These are phyloP conservation scores for Dolichoris vasculosae DNA, from an alignment of 1,140 invertebrate species.

Conservation along the genomic window DNA sequence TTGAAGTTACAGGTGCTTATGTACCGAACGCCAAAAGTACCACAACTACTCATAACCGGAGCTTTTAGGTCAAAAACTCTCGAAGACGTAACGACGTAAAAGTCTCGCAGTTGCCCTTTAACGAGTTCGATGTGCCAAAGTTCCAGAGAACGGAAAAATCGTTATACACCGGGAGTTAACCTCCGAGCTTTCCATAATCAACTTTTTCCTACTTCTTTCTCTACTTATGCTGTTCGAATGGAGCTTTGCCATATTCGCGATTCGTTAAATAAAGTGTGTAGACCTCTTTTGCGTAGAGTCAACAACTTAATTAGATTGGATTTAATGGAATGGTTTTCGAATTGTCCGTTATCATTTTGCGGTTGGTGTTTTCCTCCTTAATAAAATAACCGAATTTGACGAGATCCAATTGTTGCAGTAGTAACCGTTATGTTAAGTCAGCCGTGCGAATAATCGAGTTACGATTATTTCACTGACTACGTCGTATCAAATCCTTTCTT, in stretches of 20 bases:
- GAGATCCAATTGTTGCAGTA: not conserved
- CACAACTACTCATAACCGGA: not conserved
- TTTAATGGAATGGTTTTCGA: not conserved
- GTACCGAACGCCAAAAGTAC: not conserved
- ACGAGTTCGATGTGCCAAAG: slow-evolving; percentile 19
- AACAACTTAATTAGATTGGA: not conserved
- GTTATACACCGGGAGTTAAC: not conserved
- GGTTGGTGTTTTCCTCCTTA: not conserved
- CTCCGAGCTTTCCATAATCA: not conserved
- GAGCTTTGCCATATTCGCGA: not conserved
- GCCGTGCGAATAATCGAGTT: not conserved
- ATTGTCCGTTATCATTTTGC: not conserved
- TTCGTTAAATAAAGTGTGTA: not conserved
- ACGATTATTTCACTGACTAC: not conserved
- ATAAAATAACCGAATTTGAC: not conserved
- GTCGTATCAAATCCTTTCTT: not conserved
- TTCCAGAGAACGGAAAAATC: not conserved
- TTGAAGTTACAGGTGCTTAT: not conserved
- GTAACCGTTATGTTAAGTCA: not conserved
- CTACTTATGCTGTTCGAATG: not conserved
- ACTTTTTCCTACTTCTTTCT: not conserved
- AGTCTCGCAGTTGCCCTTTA: slow-evolving; percentile 5
- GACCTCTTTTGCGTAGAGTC: not conserved
- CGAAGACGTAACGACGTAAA: slow-evolving; percentile 28
- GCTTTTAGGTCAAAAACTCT: slow-evolving; percentile 31